phyloP scores from a whole-genome alignment of 2,113 vertebrate species.

The Phoenicopterus ruber region DNA sequence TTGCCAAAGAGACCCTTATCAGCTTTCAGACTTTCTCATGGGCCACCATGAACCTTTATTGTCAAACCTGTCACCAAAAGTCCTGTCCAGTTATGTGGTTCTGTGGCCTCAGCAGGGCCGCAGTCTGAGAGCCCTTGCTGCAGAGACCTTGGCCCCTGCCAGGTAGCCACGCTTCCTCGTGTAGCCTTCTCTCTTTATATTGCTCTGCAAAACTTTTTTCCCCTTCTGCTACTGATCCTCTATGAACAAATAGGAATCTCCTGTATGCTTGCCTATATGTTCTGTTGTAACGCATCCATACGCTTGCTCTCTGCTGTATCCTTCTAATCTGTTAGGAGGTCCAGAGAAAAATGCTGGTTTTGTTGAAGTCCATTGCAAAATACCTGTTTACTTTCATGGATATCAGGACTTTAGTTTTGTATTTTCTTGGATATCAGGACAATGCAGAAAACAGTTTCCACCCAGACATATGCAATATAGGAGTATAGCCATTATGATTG shows the following conservation, averaged over 20 bases:
- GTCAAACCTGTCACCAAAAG: neutral
- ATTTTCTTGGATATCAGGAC: neutral
- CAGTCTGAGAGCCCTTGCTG: neutral
- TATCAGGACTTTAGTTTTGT: neutral
- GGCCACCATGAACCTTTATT: neutral
- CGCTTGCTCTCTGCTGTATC: neutral
- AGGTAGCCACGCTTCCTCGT: neutral
- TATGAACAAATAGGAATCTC: neutral
- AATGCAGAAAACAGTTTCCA: neutral
- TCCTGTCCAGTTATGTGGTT: fast-evolving
- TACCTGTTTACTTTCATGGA: neutral
- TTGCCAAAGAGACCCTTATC: neutral
- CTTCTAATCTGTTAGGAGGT: neutral
- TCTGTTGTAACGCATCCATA: neutral
- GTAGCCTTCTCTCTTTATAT: neutral
- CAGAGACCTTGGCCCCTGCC: neutral
- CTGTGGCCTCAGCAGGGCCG: neutral
- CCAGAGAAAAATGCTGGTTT: neutral
- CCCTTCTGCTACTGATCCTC: neutral
- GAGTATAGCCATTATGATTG: neutral
- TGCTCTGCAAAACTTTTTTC: neutral
- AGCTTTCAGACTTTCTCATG: neutral
- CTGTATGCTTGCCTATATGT: neutral
- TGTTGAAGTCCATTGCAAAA: neutral
- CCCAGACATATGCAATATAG: neutral